Base-by-base conservation (phyloP, 2,888 invertebrate genomes). In the Hirtodrosophila alboralis region DNA sequence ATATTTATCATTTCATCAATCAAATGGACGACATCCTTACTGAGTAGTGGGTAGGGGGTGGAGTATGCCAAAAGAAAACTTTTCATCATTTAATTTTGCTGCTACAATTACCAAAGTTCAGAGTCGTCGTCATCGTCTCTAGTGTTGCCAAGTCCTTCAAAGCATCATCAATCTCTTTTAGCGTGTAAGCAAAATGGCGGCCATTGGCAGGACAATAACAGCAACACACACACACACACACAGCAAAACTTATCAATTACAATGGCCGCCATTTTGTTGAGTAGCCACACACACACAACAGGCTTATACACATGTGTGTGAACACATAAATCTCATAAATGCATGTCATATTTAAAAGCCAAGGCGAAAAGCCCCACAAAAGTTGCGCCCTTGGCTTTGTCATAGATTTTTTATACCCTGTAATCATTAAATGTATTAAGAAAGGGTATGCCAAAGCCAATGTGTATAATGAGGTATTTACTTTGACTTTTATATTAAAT, bases 1-100 rank as follows among this genome's bases (percentile, higher is more conserved):
- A 85, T 86, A 79, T 81, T 84, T 84, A 84, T 86, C 81, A 86
- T 81, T 84, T 84, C 86, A 84, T 84, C 84, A 86, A 84, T 84
- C 84, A 84, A 86, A 64, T 54, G 72, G 62, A 67, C 45, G 71
- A 70, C 62, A 33, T 37, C 10, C 18, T 14, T 5, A 14, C 12
- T 36, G 37, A 44, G 30, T 51, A n/a, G 21, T 12, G 12, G 36
- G 28, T 6, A 21, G 33, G 33, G 26, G 33, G 33, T 7, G 4
- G 6, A 8, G n/a, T 31, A 38, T 51, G 43, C 23, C 31, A 45
- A 70, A n/a, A 61, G 62, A 75, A 84, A 83, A 85, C 75, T 84
- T 86, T 86, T 81, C 78, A 76, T 77, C 81, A 80, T 85, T 85
- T 85, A 60, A 77, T 75, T 80, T 71, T 69, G 72, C 45, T 36